A percentile compares a stretch with the other conserved stretches of the same genome.
phyloP scores from a whole-genome alignment of 2,888 invertebrate genomes.

The Alloscopus bannaensis region DNA sequence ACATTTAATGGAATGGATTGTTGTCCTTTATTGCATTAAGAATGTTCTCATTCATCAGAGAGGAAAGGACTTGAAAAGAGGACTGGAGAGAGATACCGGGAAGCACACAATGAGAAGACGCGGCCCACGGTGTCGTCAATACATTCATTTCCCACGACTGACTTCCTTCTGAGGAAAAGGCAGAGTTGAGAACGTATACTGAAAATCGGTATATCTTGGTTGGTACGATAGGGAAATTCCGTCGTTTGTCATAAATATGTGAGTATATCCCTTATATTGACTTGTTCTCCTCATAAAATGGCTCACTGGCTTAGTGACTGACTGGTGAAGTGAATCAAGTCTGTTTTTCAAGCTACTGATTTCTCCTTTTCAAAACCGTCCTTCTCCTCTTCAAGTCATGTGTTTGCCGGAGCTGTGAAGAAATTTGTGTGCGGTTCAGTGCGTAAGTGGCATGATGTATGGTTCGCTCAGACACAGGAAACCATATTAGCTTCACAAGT shows the following conservation, averaged over 20 bases:
- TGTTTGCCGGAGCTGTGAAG: too few relatives aligned
- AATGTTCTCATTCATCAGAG: slow-evolving; percentile 53
- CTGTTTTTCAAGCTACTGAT: slow-evolving; percentile 36
- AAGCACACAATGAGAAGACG: neutral
- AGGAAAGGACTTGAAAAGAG: slow-evolving; percentile 20
- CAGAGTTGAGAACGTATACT: too few relatives aligned
- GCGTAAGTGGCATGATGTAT: too few relatives aligned
- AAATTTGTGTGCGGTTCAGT: too few relatives aligned
- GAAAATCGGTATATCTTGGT: too few relatives aligned
- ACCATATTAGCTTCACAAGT: too few relatives aligned
- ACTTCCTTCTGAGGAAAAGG: too few relatives aligned
- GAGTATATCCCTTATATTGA: slow-evolving; percentile 30
- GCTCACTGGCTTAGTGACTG: slow-evolving; percentile 50
- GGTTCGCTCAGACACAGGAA: too few relatives aligned
- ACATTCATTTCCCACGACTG: slow-evolving; percentile 36
- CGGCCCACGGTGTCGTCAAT: slow-evolving; percentile 17
- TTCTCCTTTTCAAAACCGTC: too few relatives aligned
- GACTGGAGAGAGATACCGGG: neutral
- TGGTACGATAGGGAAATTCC: slow-evolving; percentile 12
- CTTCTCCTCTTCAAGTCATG: too few relatives aligned
- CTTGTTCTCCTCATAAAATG: slow-evolving; percentile 55
- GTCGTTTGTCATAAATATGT: too few relatives aligned
- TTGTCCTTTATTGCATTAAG: slow-evolving; percentile 58
- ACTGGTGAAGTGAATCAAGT: slow-evolving; percentile 22
- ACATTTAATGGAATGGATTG: slow-evolving; percentile 56